phyloP scores from a whole-genome alignment of 2,113 vertebrate genomes.

The Onychostoma macrolepis region DNA sequence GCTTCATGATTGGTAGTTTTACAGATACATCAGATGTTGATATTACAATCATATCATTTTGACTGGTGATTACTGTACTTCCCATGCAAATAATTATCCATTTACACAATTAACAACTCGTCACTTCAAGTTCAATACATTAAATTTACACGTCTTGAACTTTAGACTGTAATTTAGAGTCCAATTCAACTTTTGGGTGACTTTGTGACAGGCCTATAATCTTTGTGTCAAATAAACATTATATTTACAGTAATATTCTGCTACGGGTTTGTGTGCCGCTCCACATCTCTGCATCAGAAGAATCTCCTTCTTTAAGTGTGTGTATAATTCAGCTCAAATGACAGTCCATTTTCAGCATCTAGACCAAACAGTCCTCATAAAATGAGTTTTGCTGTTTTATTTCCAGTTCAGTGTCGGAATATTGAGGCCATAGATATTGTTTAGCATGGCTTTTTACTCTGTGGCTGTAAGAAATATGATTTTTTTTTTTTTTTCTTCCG shows the following conservation, averaged over 20 bases:
- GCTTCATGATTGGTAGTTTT: too few relatives aligned
- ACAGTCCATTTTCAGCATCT: not conserved
- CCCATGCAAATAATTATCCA: too few relatives aligned
- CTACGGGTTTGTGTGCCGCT: not conserved
- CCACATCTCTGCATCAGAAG: not conserved
- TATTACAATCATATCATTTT: too few relatives aligned
- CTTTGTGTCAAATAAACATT: not conserved
- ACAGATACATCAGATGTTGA: too few relatives aligned
- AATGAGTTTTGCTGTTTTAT: constrained; percentile 14
- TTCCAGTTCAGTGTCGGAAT: not conserved
- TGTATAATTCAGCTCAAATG: constrained; percentile 5
- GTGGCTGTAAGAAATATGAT: constrained; percentile 15
- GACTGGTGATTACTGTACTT: too few relatives aligned
- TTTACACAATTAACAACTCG: too few relatives aligned
- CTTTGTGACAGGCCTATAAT: not conserved
- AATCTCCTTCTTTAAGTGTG: constrained; percentile 12
- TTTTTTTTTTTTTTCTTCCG: not conserved
- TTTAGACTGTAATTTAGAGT: not conserved
- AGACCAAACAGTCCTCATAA: not conserved
- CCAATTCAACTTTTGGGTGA: not conserved
- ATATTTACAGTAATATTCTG: not conserved
- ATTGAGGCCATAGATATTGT: constrained; percentile 22
- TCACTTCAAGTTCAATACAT: not conserved
- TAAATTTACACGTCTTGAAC: not conserved
- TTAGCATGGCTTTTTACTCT: constrained; percentile 26